These are phyloP conservation scores for Pseudobourletiella spinata DNA, from an alignment of 1,140 invertebrate species.

Conservation along the genomic window DNA sequence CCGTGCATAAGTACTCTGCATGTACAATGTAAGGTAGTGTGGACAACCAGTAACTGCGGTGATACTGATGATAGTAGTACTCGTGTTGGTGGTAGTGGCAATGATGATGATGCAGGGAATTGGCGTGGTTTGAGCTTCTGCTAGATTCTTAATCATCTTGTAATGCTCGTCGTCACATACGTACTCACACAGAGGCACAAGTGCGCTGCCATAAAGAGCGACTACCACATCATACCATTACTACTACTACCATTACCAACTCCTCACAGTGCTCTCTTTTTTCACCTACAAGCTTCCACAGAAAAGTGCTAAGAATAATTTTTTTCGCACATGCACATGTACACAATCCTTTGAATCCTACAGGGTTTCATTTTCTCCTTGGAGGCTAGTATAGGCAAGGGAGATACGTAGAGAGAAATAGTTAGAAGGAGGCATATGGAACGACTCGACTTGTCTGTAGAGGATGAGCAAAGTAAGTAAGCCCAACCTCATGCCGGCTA, in stretches of 20 bases:
- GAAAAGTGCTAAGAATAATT: constrained; percentile 22
- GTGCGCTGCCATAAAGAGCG: too few relatives aligned
- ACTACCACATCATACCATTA: too few relatives aligned
- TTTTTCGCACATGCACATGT: constrained; percentile 23
- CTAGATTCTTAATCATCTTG: neutral
- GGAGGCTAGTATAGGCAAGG: neutral
- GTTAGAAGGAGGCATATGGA: constrained; percentile 2
- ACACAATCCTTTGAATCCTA: constrained; percentile 24
- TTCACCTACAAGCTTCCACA: too few relatives aligned
- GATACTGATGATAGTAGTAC: too few relatives aligned
- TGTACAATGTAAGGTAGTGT: too few relatives aligned
- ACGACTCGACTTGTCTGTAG: constrained; percentile 6
- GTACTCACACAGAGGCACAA: too few relatives aligned
- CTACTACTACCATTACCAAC: too few relatives aligned
- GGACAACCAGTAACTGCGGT: too few relatives aligned
- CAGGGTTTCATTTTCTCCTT: constrained; percentile 16
- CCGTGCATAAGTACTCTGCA: too few relatives aligned
- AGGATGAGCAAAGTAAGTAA: constrained; percentile 10
- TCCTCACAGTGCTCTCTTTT: too few relatives aligned
- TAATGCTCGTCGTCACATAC: too few relatives aligned
- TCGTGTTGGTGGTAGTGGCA: too few relatives aligned
- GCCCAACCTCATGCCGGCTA: constrained; percentile 9
- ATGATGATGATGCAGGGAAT: neutral
- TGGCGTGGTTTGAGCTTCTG: neutral
- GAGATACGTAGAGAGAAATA: neutral